Base-by-base conservation (phyloP, 2,797 vertebrate genomes). In the Lepus townsendii region DNA sequence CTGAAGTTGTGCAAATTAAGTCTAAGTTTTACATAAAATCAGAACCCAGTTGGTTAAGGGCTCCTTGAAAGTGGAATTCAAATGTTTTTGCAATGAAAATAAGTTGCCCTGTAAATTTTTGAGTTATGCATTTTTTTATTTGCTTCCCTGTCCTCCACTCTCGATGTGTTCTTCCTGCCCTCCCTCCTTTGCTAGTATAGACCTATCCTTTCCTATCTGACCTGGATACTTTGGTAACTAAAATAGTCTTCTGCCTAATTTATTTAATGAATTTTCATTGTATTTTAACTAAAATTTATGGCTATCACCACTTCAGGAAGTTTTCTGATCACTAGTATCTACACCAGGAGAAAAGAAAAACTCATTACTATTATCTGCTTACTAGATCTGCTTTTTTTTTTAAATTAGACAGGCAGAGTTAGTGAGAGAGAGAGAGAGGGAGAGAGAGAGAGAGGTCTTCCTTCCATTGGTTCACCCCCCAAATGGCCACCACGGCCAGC, bases 1-100 rank as follows among this genome's bases (percentile, higher is more conserved):
- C 19, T 62, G 66, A 79, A 54, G 52, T 78, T 88, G 50, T 72
- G 4, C 75, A 71, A 94, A 94, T 86, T 52, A 75, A 88, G 52
- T 75, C 35, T 35, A 27, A 57, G 8, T 65, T 82, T 94, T 82
- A 13, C 16, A 32, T 82, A 66, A n/a, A 20, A 57, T 69, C 30
- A 80, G 38, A 88, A 62, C 27, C 17, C 52, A 79, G 0, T 73
- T 52, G n/a, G 38, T 52, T 83, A 88, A 88, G 13, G 20, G 62
- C 27, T 32, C 14, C 5, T 82, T 84, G 12, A 14, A 60, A 38
- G 47, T 86, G 14, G 13, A 47, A 72, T 27, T 3, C 71, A 76
- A 80, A 76, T 80, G 3, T n/a, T 35, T 87, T 77, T 47, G 22
- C 75, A 42, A 62, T 91, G 78, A 73, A 83, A 79, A n/a, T 83